Evolutionary conservation across 2,888 invertebrate genomes (phyloP), one percentile per base, ranked within the genome.

Genomic region (Polydrusus tereticollis): DNA sequence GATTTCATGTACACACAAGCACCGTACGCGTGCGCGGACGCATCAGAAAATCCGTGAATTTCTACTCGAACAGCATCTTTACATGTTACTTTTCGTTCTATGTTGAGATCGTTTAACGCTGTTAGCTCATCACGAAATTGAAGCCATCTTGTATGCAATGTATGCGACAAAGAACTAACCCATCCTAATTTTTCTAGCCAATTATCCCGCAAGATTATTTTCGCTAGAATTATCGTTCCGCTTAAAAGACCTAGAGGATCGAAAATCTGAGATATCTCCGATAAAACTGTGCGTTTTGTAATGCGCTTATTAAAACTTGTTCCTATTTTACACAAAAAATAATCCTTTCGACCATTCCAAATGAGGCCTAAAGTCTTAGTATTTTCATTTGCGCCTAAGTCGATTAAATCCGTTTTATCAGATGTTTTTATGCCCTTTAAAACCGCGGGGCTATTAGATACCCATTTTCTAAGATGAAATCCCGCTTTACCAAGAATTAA

Each of bases 231-330:
- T 2, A 75, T 75, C 55, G 67, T 72, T n/a, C 71, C 72, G 50
- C 72, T 65, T 43, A 77, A 20, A 12, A 76, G 58, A 29, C 77
- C 77, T 12, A 78, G 26, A 0, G 75, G 75, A 23, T n/a, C n/a
- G n/a, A n/a, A n/a, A n/a, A n/a, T n/a, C n/a, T n/a, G n/a, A n/a
- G n/a, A n/a, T n/a, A n/a, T 78, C 78, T 66, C 65, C 6, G 65
- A 66, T 41, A 66, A 29, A 3, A 66, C 55, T n/a, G 29, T 18
- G 14, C 52, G 64, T 10, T 64, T 64, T 18, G 64, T 64, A 36
- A 50, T 36, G 7, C 33, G 52, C 21, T n/a, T n/a, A n/a, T n/a
- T n/a, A n/a, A n/a, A n/a, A n/a, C n/a, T n/a, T n/a, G n/a, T n/a
- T n/a, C n/a, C n/a, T n/a, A n/a, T n/a, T n/a, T n/a, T n/a, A n/a